phyloP scores from a whole-genome alignment of 2,113 vertebrate genomes.

The Noturus placidus region DNA sequence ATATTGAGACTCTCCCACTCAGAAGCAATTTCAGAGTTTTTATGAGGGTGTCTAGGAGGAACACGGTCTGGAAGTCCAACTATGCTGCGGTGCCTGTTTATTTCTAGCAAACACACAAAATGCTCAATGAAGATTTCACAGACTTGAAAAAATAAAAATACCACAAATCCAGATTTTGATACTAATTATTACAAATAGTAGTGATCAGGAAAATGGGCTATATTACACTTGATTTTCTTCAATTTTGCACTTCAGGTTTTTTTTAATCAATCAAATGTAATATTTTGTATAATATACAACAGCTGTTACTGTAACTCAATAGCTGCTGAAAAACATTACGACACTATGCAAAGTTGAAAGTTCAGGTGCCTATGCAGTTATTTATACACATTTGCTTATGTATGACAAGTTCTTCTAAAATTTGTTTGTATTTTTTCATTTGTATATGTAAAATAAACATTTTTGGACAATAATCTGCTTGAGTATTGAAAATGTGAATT shows the following conservation, averaged over 20 bases:
- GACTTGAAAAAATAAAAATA: background rate
- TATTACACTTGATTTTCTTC: background rate
- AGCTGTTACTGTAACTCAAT: slow-evolving; percentile 29
- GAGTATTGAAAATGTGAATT: background rate
- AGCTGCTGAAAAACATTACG: background rate
- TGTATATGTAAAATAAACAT: slow-evolving; percentile 35
- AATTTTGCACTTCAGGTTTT: slow-evolving; percentile 26
- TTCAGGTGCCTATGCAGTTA: slow-evolving; percentile 30
- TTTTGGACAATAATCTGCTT: background rate
- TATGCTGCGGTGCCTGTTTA: slow-evolving; percentile 68
- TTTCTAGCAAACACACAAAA: slow-evolving; percentile 73
- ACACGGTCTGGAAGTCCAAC: slow-evolving; percentile 64
- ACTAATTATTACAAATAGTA: background rate
- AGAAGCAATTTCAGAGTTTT: slow-evolving; percentile 63
- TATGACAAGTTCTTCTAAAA: slow-evolving; percentile 20
- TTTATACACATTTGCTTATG: slow-evolving; percentile 41
- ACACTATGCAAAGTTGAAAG: background rate
- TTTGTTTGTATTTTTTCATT: slow-evolving; percentile 30
- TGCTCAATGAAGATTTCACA: slow-evolving; percentile 56
- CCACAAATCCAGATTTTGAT: background rate
- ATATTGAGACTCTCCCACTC: slow-evolving; percentile 56
- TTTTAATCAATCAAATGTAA: slow-evolving; percentile 1
- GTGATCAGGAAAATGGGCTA: background rate
- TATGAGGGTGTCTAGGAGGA: slow-evolving; percentile 54
- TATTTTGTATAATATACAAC: background rate